Base-by-base conservation (phyloP, 2,113 vertebrate genomes). In the Gopherus evgoodei region DNA sequence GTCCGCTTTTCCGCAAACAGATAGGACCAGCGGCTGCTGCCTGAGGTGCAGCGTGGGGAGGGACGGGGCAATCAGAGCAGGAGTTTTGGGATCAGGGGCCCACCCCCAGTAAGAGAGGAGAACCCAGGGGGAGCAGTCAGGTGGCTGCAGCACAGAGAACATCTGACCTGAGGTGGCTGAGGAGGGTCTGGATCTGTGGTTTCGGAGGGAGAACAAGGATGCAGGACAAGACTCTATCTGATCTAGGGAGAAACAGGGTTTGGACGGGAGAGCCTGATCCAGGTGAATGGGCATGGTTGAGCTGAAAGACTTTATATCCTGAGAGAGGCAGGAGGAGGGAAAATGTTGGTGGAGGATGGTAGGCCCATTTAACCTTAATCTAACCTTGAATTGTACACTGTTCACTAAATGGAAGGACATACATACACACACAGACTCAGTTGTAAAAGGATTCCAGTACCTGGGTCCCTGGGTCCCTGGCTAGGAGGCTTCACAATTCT, bases 1-100 rank as follows among this genome's bases (percentile, higher is more conserved):
- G 93, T 94, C 94, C 93, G 89, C 90, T 93, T 91, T 54, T 86
- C 93, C 89, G 38, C 81, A 38, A 87, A 17, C 5, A 38, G 81
- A 69, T 4, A 83, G 72, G 88, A 83, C 93, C 92, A 78, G 85
- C 83, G 86, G 81, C 88, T 94, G 90, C 94, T 62, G 57, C n/a
- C 83, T n/a, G 75, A 75, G 90, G 88, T 79, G 78, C 83, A 81
- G 65, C 78, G 9, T 2, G 89, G 52, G 42, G 25, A 75, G 75
- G 56, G 87, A 89, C 75, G 65, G 56, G 82, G 75, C 25, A 29
- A 47, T 9, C 87, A 47, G 91, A 54, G 72, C 84, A 22, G 65
- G 35, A 86, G 24, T 13, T 4, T 47, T 47, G 75, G 35, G 31
- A 87, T 76, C 86, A 29, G 1, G 1, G n/a, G 5, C 54, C 16